Evolutionary conservation across 2,113 vertebrate species (phyloP).

Genomic region (Panthera tigris): DNA sequence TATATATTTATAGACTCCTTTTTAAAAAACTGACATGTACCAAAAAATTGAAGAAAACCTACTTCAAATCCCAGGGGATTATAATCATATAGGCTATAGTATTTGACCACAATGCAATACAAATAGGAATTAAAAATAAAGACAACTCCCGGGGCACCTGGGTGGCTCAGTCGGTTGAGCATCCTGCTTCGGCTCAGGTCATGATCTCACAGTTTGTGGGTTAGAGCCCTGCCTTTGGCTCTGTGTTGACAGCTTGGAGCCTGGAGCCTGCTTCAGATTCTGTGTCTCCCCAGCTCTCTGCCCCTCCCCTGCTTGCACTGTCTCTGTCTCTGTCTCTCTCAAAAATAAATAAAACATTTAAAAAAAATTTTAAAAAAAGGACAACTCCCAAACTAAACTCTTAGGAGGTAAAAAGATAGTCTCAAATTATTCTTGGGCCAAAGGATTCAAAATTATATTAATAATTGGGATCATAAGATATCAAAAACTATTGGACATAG

Average conservation of each 20-base stretch:
- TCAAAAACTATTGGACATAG: neutral
- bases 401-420: neutral
- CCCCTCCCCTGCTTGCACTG: no score
- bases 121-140: conserved; percentile 11
- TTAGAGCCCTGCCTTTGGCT: no score
- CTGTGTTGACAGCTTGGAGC: no score
- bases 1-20: neutral
- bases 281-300: no score
- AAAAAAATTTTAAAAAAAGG: neutral
- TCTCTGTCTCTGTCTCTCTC: no score
- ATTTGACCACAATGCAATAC: neutral
- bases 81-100: neutral
- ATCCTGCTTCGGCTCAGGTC: no score
- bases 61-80: neutral
- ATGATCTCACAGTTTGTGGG: no score
- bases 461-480: neutral
- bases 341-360: no score
- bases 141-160: neutral
- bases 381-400: neutral
- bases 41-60: neutral
- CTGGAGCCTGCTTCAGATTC: no score
- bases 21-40: neutral
- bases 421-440: neutral
- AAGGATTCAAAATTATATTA: neutral
- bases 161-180: no score